Percentiles rank a stretch among this genome's conserved stretches.
Evolutionary conservation across 2,888 invertebrate genomes (phyloP).

Genomic region (Gasteruption jaculator): DNA sequence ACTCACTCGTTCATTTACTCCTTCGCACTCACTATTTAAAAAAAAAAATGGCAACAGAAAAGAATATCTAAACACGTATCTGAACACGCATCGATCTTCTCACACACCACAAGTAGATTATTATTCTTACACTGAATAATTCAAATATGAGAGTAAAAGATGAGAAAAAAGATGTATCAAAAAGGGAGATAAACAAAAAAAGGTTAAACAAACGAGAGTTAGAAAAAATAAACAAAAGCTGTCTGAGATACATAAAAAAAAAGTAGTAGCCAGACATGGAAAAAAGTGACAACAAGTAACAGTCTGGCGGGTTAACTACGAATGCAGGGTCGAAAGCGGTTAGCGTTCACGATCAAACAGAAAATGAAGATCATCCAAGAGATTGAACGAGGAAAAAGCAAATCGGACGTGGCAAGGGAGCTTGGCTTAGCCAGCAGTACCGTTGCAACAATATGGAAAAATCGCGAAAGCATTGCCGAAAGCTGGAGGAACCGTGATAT

Average conservation of each 20-base stretch:
- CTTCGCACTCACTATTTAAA: conserved; percentile 26
- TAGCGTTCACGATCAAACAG: conserved; percentile 60
- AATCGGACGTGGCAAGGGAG: conserved; percentile 58
- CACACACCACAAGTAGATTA: conserved; percentile 25
- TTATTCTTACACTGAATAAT: too few species aligned
- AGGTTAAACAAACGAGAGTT: conserved; percentile 20
- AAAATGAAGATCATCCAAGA: conserved; percentile 60
- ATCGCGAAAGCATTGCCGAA: conserved; percentile 55
- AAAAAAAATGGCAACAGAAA: too few species aligned
- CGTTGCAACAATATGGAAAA: conserved; percentile 59
- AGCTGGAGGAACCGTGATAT: conserved; percentile 50
- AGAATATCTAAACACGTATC: neutral
- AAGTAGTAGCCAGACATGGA: conserved; percentile 29
- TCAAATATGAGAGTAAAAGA: conserved; percentile 22
- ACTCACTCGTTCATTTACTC: conserved; percentile 32
- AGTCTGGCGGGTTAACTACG: conserved; percentile 27
- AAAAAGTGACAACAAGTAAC: conserved; percentile 34
- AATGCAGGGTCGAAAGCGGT: conserved; percentile 58
- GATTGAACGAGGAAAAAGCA: conserved; percentile 58
- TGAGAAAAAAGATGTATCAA: conserved; percentile 22
- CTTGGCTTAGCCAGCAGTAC: conserved; percentile 58
- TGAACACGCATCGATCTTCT: conserved; percentile 28
- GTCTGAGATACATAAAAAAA: neutral
- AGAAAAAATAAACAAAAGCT: conserved; percentile 19
- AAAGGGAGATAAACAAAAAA: conserved; percentile 14